Percentiles rank a stretch among this genome's conserved stretches.
phyloP scores from a whole-genome alignment of 2,113 vertebrate genomes.

The Chroicocephalus ridibundus region DNA sequence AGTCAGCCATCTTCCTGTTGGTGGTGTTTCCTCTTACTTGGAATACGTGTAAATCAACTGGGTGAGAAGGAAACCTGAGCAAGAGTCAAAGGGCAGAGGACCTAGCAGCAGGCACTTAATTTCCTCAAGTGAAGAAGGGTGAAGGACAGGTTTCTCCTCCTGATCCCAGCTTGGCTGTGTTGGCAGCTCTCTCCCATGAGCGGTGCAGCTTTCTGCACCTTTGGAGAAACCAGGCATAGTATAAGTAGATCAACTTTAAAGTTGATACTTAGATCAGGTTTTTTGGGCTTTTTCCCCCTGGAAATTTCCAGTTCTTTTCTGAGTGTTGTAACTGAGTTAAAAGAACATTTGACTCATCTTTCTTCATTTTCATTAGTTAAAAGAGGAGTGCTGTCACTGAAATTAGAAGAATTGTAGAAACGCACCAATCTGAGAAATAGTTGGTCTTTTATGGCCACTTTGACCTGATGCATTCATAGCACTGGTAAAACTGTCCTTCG shows the following conservation, averaged over 20 bases:
- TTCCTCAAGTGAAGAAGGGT: neutral
- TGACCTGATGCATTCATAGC: accelerated
- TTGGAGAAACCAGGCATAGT: neutral
- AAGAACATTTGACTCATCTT: neutral
- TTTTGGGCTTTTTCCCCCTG: accelerated
- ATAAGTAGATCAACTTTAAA: neutral
- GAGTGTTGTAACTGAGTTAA: neutral
- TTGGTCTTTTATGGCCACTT: neutral
- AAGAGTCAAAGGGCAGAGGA: neutral
- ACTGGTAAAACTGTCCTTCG: neutral
- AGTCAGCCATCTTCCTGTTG: neutral
- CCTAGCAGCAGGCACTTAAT: neutral
- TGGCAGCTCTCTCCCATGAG: neutral
- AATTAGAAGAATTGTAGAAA: neutral
- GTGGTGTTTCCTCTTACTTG: neutral
- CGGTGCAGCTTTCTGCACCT: neutral
- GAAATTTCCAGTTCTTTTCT: neutral
- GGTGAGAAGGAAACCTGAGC: neutral
- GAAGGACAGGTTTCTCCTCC: neutral
- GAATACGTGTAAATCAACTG: neutral
- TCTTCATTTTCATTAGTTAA: neutral
- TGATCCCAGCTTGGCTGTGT: neutral
- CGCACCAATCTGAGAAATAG: neutral
- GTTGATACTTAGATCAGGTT: neutral
- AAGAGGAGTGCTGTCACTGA: neutral